Conservation (phyloP, 35 echinoderm and acorn worm species). For the Heliocidaris tuberculata region DNA sequence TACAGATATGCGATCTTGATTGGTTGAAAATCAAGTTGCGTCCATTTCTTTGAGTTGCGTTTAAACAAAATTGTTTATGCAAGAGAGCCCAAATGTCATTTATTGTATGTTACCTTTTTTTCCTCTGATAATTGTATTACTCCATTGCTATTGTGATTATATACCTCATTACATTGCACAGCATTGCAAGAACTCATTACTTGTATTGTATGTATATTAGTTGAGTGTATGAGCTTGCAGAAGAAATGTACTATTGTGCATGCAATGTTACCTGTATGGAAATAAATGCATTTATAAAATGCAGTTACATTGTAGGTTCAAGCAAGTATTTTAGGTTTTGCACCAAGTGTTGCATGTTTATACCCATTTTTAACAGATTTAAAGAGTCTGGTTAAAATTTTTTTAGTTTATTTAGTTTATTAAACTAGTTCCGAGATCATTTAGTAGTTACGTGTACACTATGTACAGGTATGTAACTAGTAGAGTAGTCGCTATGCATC, state of each 20-base stretch:
- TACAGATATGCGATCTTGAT: too few relatives aligned
- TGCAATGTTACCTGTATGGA: neutral
- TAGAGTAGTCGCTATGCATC: neutral
- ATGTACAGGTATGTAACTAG: too few relatives aligned
- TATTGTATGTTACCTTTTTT: neutral
- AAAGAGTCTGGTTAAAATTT: neutral
- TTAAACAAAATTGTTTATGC: too few relatives aligned
- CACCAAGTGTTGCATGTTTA: slow-evolving; percentile 8
- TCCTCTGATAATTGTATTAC: neutral
- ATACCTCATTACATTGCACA: neutral
- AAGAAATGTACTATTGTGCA: neutral
- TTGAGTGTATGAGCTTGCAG: neutral
- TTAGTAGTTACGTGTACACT: too few relatives aligned
- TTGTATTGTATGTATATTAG: neutral
- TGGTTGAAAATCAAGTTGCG: too few relatives aligned
- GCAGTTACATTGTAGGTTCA: neutral
- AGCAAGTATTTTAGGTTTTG: neutral
- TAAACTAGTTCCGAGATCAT: neutral
- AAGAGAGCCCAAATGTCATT: too few relatives aligned
- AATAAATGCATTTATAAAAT: neutral
- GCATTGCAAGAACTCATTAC: neutral
- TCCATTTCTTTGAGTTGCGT: too few relatives aligned
- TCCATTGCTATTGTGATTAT: neutral
- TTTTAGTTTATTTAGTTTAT: neutral
- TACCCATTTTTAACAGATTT: neutral